Conservation (phyloP, 2,888 invertebrate species). For the Ctena decussata region DNA sequence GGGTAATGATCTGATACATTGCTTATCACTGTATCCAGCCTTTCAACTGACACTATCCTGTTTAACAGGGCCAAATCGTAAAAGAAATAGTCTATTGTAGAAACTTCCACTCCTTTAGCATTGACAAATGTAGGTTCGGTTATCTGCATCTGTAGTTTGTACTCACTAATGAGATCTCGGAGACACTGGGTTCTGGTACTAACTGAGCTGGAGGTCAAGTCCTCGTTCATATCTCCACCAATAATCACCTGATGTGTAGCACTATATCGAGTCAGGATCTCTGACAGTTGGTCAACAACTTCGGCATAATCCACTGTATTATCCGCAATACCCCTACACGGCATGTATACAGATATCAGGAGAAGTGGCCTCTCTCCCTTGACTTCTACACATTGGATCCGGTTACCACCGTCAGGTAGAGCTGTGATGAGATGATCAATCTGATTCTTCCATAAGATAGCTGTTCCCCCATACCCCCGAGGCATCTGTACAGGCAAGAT, state of each 20-base stretch:
- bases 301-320: not conserved
- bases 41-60: not conserved
- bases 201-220: not conserved
- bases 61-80: not conserved
- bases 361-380: not conserved
- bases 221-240: too few relatives aligned
- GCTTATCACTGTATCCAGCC: not conserved
- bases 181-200: not conserved
- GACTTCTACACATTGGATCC: constrained; percentile 29
- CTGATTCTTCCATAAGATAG: constrained; percentile 24
- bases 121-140: constrained; percentile 11
- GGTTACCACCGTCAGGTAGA: not conserved
- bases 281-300: not conserved
- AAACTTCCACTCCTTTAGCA: constrained; percentile 18
- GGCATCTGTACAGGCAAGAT: too few relatives aligned
- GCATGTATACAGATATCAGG: not conserved
- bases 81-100: constrained; percentile 19
- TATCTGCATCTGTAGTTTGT: not conserved
- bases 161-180: constrained; percentile 3
- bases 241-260: not conserved
- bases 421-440: constrained; percentile 15
- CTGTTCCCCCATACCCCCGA: too few relatives aligned
- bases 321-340: not conserved
- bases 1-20: constrained; percentile 28
- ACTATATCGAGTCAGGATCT: not conserved